These are phyloP conservation scores for Blastomussa wellsi DNA, from an alignment of 92 coral and sea anemone genomes.

Conservation along the genomic window DNA sequence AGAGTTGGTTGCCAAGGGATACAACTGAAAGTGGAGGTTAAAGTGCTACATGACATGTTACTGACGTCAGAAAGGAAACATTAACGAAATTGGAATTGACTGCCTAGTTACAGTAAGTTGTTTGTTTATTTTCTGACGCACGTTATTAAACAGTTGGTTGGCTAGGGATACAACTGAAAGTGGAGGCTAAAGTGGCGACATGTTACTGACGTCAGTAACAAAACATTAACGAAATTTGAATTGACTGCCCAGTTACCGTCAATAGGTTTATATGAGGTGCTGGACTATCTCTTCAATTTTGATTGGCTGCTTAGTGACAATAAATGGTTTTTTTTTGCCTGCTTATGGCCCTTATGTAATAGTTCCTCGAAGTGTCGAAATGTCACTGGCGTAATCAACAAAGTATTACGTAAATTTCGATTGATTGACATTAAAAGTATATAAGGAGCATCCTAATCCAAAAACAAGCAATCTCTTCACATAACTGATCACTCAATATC, in stretches of 20 bases:
- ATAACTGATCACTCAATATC: not conserved
- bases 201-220: not conserved
- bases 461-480: not conserved
- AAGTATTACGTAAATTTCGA: not conserved
- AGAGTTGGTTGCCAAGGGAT: not conserved
- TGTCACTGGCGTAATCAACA: not conserved
- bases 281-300: too few species aligned
- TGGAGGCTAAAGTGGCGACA: not conserved
- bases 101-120: too few species aligned
- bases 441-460: not conserved
- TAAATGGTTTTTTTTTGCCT: not conserved
- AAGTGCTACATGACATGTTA: not conserved
- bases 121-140: too few species aligned
- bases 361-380: not conserved
- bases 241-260: not conserved
- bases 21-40: not conserved
- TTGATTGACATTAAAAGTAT: not conserved
- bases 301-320: not conserved
- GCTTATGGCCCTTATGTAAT: not conserved
- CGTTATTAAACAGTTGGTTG: too few species aligned
- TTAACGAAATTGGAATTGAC: too few species aligned
- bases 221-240: not conserved
- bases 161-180: too few species aligned
- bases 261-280: too few species aligned
- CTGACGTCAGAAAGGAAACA: too few species aligned